phyloP scores from a whole-genome alignment of 2,113 vertebrate species.

The Erythrolamprus reginae region DNA sequence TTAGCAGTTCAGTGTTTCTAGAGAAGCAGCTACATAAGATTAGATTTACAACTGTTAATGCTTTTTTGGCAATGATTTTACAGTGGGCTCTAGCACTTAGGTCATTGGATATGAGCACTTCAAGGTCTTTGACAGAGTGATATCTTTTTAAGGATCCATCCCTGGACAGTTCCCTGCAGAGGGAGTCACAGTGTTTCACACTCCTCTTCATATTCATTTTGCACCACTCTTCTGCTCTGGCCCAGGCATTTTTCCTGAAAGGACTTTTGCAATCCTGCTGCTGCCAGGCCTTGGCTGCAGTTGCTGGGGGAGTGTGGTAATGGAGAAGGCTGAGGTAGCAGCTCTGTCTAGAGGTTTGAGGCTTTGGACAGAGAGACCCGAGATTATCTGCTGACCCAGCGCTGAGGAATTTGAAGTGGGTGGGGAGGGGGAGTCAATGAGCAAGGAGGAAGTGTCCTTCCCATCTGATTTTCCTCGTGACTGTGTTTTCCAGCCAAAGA shows the following conservation, averaged over 20 bases:
- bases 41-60: too few relatives aligned
- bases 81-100: too few relatives aligned
- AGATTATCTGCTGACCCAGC: conserved; percentile 5
- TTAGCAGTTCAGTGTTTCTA: too few relatives aligned
- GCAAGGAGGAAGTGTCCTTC: not conserved
- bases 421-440: too few relatives aligned
- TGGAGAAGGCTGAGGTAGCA: not conserved
- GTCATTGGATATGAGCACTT: too few relatives aligned
- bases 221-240: not conserved
- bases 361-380: not conserved
- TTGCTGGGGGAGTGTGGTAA: not conserved
- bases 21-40: too few relatives aligned
- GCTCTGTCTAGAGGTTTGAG: not conserved
- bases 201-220: not conserved
- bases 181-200: not conserved
- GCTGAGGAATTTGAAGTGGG: not conserved
- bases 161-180: not conserved
- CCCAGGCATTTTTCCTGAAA: not conserved
- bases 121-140: too few relatives aligned
- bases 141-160: not conserved
- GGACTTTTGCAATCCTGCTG: not conserved
- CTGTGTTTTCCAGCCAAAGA: not conserved
- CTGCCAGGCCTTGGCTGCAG: not conserved
- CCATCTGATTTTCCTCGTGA: not conserved
- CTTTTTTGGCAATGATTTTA: too few relatives aligned